phyloP scores from a whole-genome alignment of 2,113 vertebrate species.

The Periophthalmodon schlosseri region DNA sequence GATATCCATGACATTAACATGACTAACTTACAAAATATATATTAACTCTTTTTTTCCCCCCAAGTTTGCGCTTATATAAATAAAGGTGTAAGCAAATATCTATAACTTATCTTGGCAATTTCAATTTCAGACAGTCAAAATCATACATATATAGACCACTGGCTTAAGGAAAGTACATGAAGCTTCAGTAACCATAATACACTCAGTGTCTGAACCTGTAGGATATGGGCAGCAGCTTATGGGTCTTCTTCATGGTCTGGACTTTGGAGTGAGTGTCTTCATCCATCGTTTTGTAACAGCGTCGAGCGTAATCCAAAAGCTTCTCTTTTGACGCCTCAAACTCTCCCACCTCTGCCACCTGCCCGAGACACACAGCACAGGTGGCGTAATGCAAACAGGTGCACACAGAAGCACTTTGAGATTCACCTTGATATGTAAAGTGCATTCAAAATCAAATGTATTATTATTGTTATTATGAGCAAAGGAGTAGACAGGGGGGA shows the following conservation, averaged over 20 bases:
- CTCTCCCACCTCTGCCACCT: slow-evolving; percentile 84
- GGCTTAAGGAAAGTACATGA: neutral
- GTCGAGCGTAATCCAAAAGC: slow-evolving; percentile 86
- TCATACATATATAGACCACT: neutral
- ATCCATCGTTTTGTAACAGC: slow-evolving; percentile 88
- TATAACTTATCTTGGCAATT: neutral
- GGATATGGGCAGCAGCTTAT: slow-evolving; percentile 88
- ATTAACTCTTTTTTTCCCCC: neutral
- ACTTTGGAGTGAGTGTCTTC: slow-evolving; percentile 83
- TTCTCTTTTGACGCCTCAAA: slow-evolving; percentile 89
- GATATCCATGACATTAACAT: neutral
- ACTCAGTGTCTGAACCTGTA: slow-evolving; percentile 85
- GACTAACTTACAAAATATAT: neutral
- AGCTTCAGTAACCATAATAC: neutral
- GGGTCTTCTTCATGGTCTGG: slow-evolving; percentile 87
- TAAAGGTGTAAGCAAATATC: neutral
- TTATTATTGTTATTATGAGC: too few relatives aligned
- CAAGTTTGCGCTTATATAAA: neutral
- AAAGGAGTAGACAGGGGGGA: too few relatives aligned
- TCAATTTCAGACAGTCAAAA: neutral
- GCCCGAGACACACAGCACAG: neutral
- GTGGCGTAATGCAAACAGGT: neutral
- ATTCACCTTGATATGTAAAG: too few relatives aligned
- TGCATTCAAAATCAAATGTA: too few relatives aligned
- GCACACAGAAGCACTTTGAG: too few relatives aligned